Conservation (phyloP, 2,888 invertebrate genomes). For the Aphrophora alni region DNA sequence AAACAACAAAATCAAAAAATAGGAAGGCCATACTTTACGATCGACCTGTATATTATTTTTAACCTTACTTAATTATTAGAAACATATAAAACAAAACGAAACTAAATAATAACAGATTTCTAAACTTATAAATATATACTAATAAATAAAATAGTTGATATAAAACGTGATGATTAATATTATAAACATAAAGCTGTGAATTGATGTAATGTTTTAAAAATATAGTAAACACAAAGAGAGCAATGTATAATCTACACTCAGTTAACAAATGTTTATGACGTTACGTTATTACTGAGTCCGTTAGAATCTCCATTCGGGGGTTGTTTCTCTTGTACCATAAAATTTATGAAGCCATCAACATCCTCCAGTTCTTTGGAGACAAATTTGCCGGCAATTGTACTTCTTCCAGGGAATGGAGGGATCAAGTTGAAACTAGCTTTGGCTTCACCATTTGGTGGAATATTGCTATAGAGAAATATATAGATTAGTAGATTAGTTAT, state of each 20-base stretch:
- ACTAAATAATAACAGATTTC: neutral
- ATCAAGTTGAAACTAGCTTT: conserved; percentile 76
- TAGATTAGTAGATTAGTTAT: neutral
- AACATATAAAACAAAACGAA: neutral
- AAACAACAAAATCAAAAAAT: neutral
- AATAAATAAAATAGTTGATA: neutral
- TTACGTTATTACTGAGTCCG: conserved; percentile 29
- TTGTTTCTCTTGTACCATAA: conserved; percentile 63
- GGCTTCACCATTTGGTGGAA: conserved; percentile 70
- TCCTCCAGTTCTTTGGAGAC: conserved; percentile 86
- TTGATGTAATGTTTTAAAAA: neutral
- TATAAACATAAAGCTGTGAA: neutral
- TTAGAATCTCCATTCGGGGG: conserved; percentile 20
- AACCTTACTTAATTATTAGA: neutral
- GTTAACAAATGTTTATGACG: neutral
- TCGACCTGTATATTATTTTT: neutral
- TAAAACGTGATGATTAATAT: neutral
- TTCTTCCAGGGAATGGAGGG: conserved; percentile 79
- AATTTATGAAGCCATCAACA: conserved; percentile 85
- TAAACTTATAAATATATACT: neutral
- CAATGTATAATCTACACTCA: neutral
- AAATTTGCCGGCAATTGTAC: conserved; percentile 87
- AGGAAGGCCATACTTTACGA: neutral
- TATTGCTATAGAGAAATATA: conserved; percentile 59
- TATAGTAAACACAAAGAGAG: neutral